Base-by-base conservation (phyloP, 2,888 invertebrate genomes). In the Galeopsomyia nigrocyanea region DNA sequence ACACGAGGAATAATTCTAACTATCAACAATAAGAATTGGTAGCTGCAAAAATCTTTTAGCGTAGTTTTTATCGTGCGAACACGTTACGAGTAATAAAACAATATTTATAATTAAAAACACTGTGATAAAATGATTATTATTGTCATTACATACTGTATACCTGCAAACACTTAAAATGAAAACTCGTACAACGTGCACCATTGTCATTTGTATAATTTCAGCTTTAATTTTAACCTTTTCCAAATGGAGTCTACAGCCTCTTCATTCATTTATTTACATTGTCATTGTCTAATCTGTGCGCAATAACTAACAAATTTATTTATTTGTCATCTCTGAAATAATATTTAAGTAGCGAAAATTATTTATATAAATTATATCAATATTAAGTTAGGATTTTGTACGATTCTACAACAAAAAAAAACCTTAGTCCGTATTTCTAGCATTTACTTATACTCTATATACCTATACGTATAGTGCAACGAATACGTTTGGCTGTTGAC, bases 111-210 rank as follows among this genome's bases (percentile, higher is more conserved):
- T 69, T 70, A 47, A 71, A 61, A 31, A 68, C 68, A 71, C 74
- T 74, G 74, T 74, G 74, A 74, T 74, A 74, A 71, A 63, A 69
- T 53, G 62, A 71, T 67, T 69, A 74, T 58, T 62, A 58, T 53
- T 68, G 68, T 67, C 65, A 74, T 63, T 62, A 58, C 50, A 70
- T 70, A 70, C 50, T 73, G 62, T 70, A 73, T 72, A 67, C 57
- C 53, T 63, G n/a, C 66, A 60, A 39, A 47, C 26, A 68, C 55
- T 68, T 68, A 61, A 68, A 68, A 68, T 39, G 39, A 39, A 22
- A 46, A 55, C 39, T 53, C 14, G 7, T 61, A 53, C 47, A 61
- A 26, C 16, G 16, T 56, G 62, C 56, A 62, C 62, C 7, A 26
- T 56, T 53, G 49, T 53, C 53, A 55, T 68, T 60, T 3, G 13